Base-by-base conservation (phyloP, 2,797 vertebrate species). In the Zalophus californianus region DNA sequence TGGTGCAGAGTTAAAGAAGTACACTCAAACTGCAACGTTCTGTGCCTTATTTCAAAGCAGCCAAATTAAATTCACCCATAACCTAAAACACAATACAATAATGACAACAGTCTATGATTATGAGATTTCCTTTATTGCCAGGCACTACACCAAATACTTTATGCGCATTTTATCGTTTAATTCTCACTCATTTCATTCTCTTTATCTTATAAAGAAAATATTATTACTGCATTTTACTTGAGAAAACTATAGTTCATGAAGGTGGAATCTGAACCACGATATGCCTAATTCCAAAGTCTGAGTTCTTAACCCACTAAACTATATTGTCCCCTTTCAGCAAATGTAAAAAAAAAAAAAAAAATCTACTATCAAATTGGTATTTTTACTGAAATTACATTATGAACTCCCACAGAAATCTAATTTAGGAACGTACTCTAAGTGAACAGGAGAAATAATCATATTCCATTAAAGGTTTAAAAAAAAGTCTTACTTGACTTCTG, bases 401-500 rank as follows among this genome's bases (percentile, higher is more conserved):
- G 23, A 80, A 35, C 2, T 35, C 18, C 29, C 64, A 93, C 38
- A 84, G n/a, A 88, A 87, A 84, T 32, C 80, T 73, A 90, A 86
- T 10, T 93, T 35, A 44, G 66, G 27, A 75, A 85, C 66, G 50
- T 95, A 83, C 20, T 62, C 41, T 77, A 79, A 84, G 25, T 72
- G 50, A 60, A 35, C 32, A 91, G 50, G n/a, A 73, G 32, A 91
- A 77, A 35, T 44, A 44, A 85, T 85, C n/a, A 80, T 75, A 80
- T 50, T 50, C 66, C 32, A 91, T n/a, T 64, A 80, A 73, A 96
- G 32, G 14, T 58, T 56, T 85, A 27, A 87, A 77, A 38, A 14
- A 2, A 48, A 72, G 16, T 16, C 97, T 99, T 98, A 99, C 99
- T 99, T 98, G 99, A 99, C 97, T 99, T 99, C 85, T 99, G 99